phyloP scores from a whole-genome alignment of 2,797 vertebrate genomes.

The Limnodromus scolopaceus region DNA sequence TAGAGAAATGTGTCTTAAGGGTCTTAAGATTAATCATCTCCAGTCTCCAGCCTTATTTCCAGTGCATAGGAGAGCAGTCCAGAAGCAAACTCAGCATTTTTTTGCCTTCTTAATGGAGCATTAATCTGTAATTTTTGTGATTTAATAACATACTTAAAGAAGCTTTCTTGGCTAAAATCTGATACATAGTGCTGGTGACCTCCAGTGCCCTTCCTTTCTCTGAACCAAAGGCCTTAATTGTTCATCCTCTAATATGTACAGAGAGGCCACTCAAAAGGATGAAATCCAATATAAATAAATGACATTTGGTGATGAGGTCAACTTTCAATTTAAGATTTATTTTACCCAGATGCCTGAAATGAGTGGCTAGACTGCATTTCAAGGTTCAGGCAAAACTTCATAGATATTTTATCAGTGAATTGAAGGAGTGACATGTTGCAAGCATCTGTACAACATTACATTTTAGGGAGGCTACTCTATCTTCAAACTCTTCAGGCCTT shows the following conservation, averaged over 20 bases:
- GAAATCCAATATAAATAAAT: slow-evolving; percentile 65
- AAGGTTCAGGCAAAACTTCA: background rate
- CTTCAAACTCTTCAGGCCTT: background rate
- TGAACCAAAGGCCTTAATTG: slow-evolving; percentile 43
- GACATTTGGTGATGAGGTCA: slow-evolving; percentile 51
- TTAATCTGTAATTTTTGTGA: slow-evolving; percentile 64
- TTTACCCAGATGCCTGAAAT: slow-evolving; percentile 48
- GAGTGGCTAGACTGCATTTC: background rate
- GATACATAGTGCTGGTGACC: slow-evolving; percentile 16
- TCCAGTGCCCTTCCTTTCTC: slow-evolving; percentile 47
- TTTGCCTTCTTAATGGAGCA: slow-evolving; percentile 32
- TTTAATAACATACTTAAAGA: slow-evolving; percentile 45
- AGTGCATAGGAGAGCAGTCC: slow-evolving; percentile 16
- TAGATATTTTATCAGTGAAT: background rate
- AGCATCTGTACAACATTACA: background rate
- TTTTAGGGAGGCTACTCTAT: background rate
- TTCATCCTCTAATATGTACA: background rate
- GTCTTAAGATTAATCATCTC: slow-evolving; percentile 47
- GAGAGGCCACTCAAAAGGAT: slow-evolving; percentile 9
- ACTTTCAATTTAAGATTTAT: slow-evolving; percentile 40
- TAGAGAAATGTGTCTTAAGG: slow-evolving; percentile 41
- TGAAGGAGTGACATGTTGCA: background rate
- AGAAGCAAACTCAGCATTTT: slow-evolving; percentile 55
- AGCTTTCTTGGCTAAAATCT: slow-evolving; percentile 61
- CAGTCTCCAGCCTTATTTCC: slow-evolving; percentile 16